A percentile compares a stretch with the other conserved stretches of the same genome.
phyloP scores from a whole-genome alignment of 2,888 invertebrate species.

The Cyclophora punctaria region DNA sequence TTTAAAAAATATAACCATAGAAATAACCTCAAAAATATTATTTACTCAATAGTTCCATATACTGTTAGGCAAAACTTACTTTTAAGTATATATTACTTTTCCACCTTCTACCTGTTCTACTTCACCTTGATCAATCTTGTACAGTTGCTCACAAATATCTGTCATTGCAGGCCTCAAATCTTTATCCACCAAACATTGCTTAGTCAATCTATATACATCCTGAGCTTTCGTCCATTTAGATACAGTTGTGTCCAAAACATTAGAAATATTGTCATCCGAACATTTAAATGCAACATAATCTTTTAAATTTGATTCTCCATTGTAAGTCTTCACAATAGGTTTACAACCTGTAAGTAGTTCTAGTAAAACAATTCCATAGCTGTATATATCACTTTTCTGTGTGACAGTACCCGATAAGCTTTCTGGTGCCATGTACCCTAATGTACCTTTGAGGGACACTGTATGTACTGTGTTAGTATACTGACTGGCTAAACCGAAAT shows the following conservation, averaged over 20 bases:
- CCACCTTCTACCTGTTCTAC: conserved; percentile 1
- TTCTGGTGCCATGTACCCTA: conserved; percentile 87
- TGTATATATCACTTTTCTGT: conserved; percentile 84
- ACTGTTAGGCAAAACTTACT: neutral
- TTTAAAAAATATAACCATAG: too few relatives aligned
- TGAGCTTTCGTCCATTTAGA: conserved; percentile 70
- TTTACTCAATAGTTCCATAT: neutral
- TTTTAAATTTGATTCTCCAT: conserved; percentile 57
- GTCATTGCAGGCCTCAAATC: conserved; percentile 75
- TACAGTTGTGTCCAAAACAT: conserved; percentile 73
- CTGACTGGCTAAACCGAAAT: conserved; percentile 83
- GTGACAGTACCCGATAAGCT: conserved; percentile 80
- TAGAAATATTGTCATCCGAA: conserved; percentile 61
- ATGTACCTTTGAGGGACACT: conserved; percentile 78
- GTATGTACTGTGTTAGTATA: conserved; percentile 65
- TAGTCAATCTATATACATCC: conserved; percentile 71
- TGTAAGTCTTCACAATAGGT: conserved; percentile 73
- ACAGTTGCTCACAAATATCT: conserved; percentile 56
- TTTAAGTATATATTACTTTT: neutral
- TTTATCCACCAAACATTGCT: conserved; percentile 74
- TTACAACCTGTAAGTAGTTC: conserved; percentile 82
- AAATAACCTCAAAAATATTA: too few relatives aligned
- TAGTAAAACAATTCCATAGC: conserved; percentile 84
- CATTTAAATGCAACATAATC: conserved; percentile 71
- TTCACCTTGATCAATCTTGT: conserved; percentile 26